Evolutionary conservation across 2,888 invertebrate species (phyloP).

Genomic region (Quadroppia sp.): DNA sequence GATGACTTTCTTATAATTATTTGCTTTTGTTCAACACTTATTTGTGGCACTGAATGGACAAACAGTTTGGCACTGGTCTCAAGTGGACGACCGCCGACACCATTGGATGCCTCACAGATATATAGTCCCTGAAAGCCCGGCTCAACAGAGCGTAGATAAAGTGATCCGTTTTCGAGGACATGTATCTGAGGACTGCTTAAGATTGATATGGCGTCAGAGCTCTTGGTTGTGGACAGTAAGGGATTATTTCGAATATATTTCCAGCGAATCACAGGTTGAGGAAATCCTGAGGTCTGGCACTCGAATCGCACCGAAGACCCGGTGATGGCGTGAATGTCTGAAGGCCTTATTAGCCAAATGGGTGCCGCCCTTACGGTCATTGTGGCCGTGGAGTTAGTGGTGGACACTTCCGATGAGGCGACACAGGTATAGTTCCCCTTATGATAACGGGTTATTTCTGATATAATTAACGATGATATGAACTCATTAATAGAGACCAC

Average conservation of each 20-base stretch:
- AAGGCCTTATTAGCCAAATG: constrained; percentile 36
- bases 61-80: constrained; percentile 40
- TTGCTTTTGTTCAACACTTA: constrained; percentile 45
- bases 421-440: constrained; percentile 55
- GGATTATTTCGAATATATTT: constrained; percentile 45
- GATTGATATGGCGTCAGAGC: constrained; percentile 39
- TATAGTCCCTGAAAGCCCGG: constrained; percentile 53
- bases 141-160: constrained; percentile 49
- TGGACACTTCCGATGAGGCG: constrained; percentile 50
- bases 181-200: constrained; percentile 44
- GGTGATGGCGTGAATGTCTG: background rate
- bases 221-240: background rate
- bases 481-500: constrained; percentile 48
- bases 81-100: constrained; percentile 50
- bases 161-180: constrained; percentile 47
- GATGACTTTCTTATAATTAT: constrained; percentile 53
- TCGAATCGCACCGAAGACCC: constrained; percentile 51
- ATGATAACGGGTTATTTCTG: constrained; percentile 52
- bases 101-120: constrained; percentile 54
- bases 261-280: constrained; percentile 53
- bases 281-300: constrained; percentile 53
- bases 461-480: constrained; percentile 51
- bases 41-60: constrained; percentile 41
- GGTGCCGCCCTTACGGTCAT: constrained; percentile 50
- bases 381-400: constrained; percentile 50